Conservation (phyloP, 2,113 vertebrate species). For the Hyperopisus bebe region DNA sequence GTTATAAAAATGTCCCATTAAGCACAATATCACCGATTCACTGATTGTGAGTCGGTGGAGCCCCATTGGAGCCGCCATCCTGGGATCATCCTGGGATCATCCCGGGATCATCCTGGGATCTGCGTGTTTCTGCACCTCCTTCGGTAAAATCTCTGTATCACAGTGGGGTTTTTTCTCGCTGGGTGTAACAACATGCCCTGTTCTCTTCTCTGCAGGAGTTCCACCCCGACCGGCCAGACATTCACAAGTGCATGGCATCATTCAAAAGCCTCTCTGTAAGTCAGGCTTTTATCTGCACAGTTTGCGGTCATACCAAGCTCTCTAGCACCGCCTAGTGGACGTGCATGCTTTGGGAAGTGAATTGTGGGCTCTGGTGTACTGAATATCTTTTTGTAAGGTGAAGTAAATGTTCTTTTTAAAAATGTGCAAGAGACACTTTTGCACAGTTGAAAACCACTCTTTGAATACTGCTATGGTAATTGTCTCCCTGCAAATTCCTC, state of each 20-base stretch:
- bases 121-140: not conserved
- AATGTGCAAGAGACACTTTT: not conserved
- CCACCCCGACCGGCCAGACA: slow-evolving; percentile 83
- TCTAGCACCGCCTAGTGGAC: not conserved
- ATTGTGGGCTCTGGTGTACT: not conserved
- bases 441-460: not conserved
- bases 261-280: slow-evolving; percentile 90
- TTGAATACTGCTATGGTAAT: not conserved
- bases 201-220: slow-evolving; percentile 68
- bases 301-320: not conserved
- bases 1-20: not conserved
- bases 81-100: too few relatives aligned
- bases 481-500: not conserved
- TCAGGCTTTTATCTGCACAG: not conserved
- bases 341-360: not conserved
- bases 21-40: not conserved
- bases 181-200: not conserved
- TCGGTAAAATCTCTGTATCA: not conserved
- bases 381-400: not conserved
- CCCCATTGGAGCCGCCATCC: not conserved
- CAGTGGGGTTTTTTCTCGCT: not conserved
- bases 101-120: too few relatives aligned
- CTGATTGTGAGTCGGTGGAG: not conserved
- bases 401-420: not conserved
- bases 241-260: slow-evolving; percentile 78